A percentile compares a stretch with the other conserved stretches of the same genome.
These are phyloP conservation scores for Andrena flavipes DNA, from an alignment of 2,888 invertebrate species.

Conservation along the genomic window DNA sequence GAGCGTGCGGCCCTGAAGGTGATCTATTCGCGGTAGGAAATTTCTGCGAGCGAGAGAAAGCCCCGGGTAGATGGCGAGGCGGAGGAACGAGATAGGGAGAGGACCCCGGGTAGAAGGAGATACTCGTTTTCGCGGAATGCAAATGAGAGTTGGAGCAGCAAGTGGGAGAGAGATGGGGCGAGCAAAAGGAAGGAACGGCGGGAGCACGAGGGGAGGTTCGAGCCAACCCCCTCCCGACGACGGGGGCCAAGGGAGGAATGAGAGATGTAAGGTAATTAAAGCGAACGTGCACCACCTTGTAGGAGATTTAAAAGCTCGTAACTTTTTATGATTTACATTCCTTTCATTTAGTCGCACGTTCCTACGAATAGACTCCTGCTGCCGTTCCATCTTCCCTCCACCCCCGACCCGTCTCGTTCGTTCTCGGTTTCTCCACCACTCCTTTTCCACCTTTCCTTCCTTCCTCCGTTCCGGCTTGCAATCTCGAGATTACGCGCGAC, in stretches of 20 bases:
- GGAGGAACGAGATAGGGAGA: constrained; percentile 41
- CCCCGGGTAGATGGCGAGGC: constrained; percentile 60
- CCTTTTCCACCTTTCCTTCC: constrained; percentile 24
- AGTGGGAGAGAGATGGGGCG: constrained; percentile 7
- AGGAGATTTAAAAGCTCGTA: constrained; percentile 85
- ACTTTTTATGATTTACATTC: constrained; percentile 85
- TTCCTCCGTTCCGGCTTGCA: constrained; percentile 57
- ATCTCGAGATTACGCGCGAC: constrained; percentile 73
- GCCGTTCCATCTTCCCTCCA: constrained; percentile 45
- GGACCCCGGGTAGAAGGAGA: constrained; percentile 43
- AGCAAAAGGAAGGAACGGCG: constrained; percentile 42
- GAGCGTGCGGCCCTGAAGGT: constrained; percentile 80
- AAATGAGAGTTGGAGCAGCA: constrained; percentile 75
- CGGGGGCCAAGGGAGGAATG: constrained; percentile 77
- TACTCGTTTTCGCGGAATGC: constrained; percentile 77
- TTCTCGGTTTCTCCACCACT: constrained; percentile 19
- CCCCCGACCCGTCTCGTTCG: constrained; percentile 8
- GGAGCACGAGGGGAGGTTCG: constrained; percentile 30
- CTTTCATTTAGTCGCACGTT: constrained; percentile 84
- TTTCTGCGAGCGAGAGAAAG: constrained; percentile 70
- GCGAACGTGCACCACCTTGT: constrained; percentile 84
- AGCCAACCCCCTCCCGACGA: constrained; percentile 58
- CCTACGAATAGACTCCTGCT: constrained; percentile 77
- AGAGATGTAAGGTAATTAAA: constrained; percentile 84
- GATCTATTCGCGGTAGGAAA: constrained; percentile 81